Percentiles rank a stretch among this genome's conserved stretches.
Evolutionary conservation across 2,797 vertebrate genomes (phyloP).

Genomic region (Margarornis squamiger): DNA sequence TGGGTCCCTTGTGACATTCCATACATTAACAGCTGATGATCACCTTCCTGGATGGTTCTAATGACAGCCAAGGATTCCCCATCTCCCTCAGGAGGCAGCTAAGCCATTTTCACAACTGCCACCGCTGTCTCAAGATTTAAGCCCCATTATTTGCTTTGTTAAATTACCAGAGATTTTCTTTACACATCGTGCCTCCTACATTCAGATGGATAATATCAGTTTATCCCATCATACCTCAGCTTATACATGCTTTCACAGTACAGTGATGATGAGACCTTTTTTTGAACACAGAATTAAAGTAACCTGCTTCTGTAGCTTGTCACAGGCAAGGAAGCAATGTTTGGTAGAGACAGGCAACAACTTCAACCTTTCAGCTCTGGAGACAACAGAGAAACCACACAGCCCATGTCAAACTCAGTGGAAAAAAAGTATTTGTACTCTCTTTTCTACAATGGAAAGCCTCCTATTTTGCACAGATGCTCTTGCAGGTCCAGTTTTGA

Average conservation of each 20-base stretch:
- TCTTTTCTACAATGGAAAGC: background rate
- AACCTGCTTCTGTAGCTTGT: background rate
- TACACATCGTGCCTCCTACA: background rate
- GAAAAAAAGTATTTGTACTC: background rate
- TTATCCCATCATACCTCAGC: background rate
- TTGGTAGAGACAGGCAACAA: background rate
- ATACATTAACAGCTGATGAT: background rate
- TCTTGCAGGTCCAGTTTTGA: background rate
- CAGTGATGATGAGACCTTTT: background rate
- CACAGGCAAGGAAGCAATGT: background rate
- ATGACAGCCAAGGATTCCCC: background rate
- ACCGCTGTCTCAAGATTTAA: fast-evolving
- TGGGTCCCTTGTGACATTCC: background rate
- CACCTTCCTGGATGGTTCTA: background rate
- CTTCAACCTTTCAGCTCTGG: background rate
- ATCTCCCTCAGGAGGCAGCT: background rate
- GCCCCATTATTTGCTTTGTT: background rate
- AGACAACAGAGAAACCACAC: background rate
- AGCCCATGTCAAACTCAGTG: background rate
- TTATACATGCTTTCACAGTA: background rate
- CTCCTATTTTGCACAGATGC: background rate
- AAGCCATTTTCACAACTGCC: background rate
- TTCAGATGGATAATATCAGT: background rate
- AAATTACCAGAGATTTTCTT: background rate
- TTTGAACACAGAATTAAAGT: background rate